Conservation (phyloP, 2,113 vertebrate genomes). For the Ophthalmotilapia sp. region DNA sequence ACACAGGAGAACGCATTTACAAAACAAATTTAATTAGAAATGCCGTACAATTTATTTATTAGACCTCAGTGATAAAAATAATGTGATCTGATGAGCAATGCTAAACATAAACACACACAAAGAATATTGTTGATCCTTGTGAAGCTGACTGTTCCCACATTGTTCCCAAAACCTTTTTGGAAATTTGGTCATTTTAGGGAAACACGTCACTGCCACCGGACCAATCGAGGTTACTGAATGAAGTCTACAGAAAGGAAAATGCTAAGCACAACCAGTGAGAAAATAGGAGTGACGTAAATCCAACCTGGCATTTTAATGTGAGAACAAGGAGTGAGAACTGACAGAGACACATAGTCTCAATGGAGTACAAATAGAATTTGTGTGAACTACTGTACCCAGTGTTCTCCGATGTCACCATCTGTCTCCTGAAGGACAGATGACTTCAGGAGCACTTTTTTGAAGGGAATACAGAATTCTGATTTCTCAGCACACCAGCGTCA, state of each 20-base stretch:
- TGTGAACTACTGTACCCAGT: background rate
- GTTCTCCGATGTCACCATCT: slow-evolving; percentile 9
- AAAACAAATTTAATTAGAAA: background rate
- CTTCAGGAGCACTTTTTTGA: background rate
- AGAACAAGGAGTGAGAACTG: background rate
- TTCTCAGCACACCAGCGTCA: background rate
- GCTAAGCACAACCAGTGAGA: background rate
- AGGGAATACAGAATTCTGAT: background rate
- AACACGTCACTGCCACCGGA: background rate
- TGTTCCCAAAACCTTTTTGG: background rate
- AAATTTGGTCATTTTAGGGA: background rate
- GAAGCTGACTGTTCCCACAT: background rate
- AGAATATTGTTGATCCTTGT: background rate
- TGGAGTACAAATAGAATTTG: background rate
- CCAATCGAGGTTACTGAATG: background rate
- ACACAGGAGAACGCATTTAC: background rate
- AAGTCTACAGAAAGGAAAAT: background rate
- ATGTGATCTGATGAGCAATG: background rate
- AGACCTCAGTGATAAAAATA: background rate
- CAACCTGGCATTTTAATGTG: background rate
- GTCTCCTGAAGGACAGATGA: background rate
- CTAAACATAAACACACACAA: background rate
- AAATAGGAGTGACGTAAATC: background rate
- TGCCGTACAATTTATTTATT: background rate
- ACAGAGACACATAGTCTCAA: background rate